Evolutionary conservation across 2,888 invertebrate species (phyloP).

Genomic region (Drosophila vallismaia): DNA sequence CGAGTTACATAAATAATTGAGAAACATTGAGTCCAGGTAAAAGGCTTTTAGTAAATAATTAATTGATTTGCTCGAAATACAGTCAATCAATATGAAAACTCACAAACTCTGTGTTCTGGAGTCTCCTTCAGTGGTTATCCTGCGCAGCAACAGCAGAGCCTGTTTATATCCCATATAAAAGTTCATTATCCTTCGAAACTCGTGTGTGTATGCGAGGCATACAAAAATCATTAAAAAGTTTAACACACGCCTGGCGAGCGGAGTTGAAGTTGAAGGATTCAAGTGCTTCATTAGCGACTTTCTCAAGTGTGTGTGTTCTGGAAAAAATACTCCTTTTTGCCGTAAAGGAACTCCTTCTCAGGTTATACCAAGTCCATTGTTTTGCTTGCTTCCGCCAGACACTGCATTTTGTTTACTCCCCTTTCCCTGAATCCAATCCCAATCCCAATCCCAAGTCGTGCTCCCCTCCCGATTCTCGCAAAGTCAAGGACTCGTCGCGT

Average conservation of each 20-base stretch:
- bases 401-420: conserved; percentile 57
- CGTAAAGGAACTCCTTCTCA: conserved; percentile 13
- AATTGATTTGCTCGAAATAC: conserved; percentile 34
- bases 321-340: conserved; percentile 10
- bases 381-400: conserved; percentile 67
- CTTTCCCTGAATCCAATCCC: conserved; percentile 35
- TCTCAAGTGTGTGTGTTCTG: conserved; percentile 60
- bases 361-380: conserved; percentile 40
- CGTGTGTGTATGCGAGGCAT: conserved; percentile 36
- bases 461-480: conserved; percentile 46
- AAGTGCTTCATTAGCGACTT: conserved; percentile 79
- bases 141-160: conserved; percentile 47
- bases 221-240: conserved; percentile 72
- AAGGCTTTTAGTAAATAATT: conserved; percentile 50
- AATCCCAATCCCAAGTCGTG: conserved; percentile 29
- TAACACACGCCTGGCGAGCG: conserved; percentile 58
- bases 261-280: conserved; percentile 50
- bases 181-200: conserved; percentile 77
- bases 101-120: conserved; percentile 15
- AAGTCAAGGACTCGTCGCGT: conserved; percentile 77
- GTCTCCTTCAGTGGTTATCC: conserved; percentile 27
- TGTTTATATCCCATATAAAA: conserved; percentile 46
- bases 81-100: conserved; percentile 43
- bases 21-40: conserved; percentile 31
- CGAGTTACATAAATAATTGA: conserved; percentile 47